Conservation (phyloP, 2,888 invertebrate genomes). For the Thumatha senex region DNA sequence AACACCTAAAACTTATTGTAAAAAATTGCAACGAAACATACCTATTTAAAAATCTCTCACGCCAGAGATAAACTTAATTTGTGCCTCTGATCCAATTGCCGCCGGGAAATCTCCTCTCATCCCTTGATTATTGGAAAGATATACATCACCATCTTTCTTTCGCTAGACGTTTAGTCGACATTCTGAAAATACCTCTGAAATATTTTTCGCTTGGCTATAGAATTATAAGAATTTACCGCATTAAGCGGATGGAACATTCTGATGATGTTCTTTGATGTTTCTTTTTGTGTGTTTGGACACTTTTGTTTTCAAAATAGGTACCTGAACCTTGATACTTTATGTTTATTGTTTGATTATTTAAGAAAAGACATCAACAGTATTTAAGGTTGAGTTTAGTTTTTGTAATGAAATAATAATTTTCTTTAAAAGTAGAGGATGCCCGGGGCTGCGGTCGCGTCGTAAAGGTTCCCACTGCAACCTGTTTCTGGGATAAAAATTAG, state of each 20-base stretch:
- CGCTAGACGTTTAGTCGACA: slow-evolving; percentile 30
- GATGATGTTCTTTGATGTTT: slow-evolving; percentile 16
- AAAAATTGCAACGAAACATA: slow-evolving; percentile 4
- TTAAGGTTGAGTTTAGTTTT: no score
- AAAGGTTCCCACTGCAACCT: no score
- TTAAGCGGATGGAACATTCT: slow-evolving; percentile 21
- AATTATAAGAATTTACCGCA: slow-evolving; percentile 24
- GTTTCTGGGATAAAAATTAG: no score
- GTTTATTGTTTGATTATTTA: no score
- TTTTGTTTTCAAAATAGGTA: neutral
- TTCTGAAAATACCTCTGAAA: slow-evolving; percentile 28
- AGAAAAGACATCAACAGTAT: no score
- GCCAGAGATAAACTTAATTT: slow-evolving; percentile 61
- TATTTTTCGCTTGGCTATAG: slow-evolving; percentile 29
- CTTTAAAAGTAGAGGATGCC: no score
- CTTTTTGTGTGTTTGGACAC: neutral
- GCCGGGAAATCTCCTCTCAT: slow-evolving; percentile 20
- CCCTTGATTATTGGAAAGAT: slow-evolving; percentile 60
- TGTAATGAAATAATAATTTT: no score
- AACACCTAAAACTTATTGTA: no score
- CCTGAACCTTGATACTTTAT: no score
- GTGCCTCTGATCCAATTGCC: slow-evolving; percentile 64
- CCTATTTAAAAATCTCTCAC: slow-evolving; percentile 42
- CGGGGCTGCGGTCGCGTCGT: no score
- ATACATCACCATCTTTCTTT: slow-evolving; percentile 48